phyloP scores from a whole-genome alignment of 2,113 vertebrate species.

The Callipepla squamata region DNA sequence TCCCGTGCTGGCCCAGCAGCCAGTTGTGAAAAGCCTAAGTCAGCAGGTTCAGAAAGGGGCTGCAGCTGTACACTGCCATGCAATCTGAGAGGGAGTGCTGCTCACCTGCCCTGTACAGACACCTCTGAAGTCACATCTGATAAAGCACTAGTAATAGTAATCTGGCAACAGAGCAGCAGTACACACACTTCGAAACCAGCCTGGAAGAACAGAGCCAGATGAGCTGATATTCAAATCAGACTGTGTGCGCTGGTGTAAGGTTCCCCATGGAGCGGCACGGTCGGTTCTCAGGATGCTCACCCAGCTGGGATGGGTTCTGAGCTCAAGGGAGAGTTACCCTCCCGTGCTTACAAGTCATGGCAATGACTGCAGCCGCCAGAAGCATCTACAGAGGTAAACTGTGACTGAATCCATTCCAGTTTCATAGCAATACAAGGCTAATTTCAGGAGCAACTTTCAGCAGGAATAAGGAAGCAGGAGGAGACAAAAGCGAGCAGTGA shows the following conservation, averaged over 20 bases:
- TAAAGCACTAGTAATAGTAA: no score
- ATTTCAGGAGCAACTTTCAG: not conserved
- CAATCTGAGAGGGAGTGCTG: no score
- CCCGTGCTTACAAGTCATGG: accelerated
- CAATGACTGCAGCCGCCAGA: not conserved
- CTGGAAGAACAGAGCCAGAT: not conserved
- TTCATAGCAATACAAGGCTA: not conserved
- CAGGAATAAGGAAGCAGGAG: not conserved
- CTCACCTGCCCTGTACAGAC: not conserved
- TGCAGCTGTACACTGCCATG: accelerated
- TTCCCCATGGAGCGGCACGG: accelerated
- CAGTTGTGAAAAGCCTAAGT: not conserved
- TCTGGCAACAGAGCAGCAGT: not conserved
- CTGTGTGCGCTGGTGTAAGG: not conserved
- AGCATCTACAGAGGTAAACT: not conserved
- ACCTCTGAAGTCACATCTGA: not conserved
- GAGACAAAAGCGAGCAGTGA: not conserved
- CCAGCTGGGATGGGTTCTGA: not conserved
- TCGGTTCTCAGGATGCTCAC: accelerated
- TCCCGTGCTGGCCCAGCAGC: not conserved
- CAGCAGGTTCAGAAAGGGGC: not conserved
- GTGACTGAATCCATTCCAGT: not conserved
- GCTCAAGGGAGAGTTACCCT: not conserved
- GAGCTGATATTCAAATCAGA: not conserved
- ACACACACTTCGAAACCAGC: not conserved